Percentiles rank a stretch among this genome's conserved stretches.
Evolutionary conservation across 2,888 invertebrate genomes (phyloP).

Genomic region (Pandemis cinnamomeana): DNA sequence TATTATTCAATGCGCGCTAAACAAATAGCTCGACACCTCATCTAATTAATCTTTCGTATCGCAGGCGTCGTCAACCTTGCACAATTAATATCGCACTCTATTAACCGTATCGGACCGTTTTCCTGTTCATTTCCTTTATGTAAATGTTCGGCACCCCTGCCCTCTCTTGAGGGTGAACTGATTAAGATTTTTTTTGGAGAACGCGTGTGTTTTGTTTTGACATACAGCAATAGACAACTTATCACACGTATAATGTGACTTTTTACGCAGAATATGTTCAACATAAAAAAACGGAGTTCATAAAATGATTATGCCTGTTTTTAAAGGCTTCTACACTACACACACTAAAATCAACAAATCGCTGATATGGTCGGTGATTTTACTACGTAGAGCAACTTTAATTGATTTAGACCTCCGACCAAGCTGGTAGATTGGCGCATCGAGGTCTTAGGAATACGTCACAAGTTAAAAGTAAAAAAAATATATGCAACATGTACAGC

Average conservation of each 20-base stretch:
- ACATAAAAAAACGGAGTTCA: no score
- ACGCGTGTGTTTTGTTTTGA: constrained; percentile 36
- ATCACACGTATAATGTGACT: neutral
- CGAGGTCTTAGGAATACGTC: no score
- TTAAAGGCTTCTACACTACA: no score
- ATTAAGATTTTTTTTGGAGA: constrained; percentile 38
- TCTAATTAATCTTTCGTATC: constrained; percentile 42
- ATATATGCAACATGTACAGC: no score
- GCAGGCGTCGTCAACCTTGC: constrained; percentile 41
- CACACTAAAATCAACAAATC: no score
- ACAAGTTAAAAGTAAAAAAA: no score
- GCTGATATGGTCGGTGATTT: no score
- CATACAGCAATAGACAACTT: constrained; percentile 15
- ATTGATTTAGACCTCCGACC: no score
- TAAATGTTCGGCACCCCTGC: constrained; percentile 43
- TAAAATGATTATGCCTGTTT: no score
- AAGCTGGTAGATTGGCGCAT: no score
- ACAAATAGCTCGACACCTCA: constrained; percentile 33
- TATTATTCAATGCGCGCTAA: constrained; percentile 24
- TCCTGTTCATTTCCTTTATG: constrained; percentile 62
- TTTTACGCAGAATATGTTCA: neutral
- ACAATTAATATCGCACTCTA: constrained; percentile 43
- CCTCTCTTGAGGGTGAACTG: constrained; percentile 32
- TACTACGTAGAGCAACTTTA: no score
- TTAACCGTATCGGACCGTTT: constrained; percentile 45